phyloP scores from a whole-genome alignment of 1,140 invertebrate species.

The Dendroctonus ponderosae region DNA sequence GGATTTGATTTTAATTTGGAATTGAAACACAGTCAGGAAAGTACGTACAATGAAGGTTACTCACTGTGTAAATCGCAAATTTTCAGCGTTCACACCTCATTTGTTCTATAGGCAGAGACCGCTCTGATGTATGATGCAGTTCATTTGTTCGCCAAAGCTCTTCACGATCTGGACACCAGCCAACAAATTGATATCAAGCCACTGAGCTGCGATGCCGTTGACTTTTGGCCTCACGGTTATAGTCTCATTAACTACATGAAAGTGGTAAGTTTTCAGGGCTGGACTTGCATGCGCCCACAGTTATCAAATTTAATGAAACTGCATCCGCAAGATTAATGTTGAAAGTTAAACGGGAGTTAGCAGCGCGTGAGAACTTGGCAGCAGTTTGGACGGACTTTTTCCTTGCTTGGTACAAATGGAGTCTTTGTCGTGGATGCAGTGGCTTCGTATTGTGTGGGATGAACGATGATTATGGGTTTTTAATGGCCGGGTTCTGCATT shows the following conservation, averaged over 20 bases:
- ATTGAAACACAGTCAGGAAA: too few species aligned
- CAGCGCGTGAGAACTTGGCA: too few species aligned
- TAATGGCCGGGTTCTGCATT: too few species aligned
- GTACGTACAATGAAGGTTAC: too few species aligned
- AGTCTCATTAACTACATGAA: conserved; percentile 97
- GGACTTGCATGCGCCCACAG: background rate
- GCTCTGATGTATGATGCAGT: conserved; percentile 96
- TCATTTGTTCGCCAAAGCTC: conserved; percentile 87
- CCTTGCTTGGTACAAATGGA: too few species aligned
- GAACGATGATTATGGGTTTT: too few species aligned
- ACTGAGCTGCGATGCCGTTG: conserved; percentile 83
- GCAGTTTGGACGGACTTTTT: background rate
- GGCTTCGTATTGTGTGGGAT: too few species aligned
- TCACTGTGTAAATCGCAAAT: background rate
- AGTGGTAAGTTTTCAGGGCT: conserved; percentile 68
- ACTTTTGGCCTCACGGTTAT: conserved; percentile 92
- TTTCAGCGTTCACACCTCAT: conserved; percentile 7
- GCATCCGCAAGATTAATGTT: conserved; percentile 1
- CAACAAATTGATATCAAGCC: conserved; percentile 86
- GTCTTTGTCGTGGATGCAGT: too few species aligned
- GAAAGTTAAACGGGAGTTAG: too few species aligned
- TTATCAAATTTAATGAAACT: too few species aligned
- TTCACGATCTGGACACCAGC: conserved; percentile 86
- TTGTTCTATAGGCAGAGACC: conserved; percentile 79
- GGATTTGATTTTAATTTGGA: too few species aligned